Conservation (phyloP, 1,140 invertebrate genomes). For the Pteromalus puparum region DNA sequence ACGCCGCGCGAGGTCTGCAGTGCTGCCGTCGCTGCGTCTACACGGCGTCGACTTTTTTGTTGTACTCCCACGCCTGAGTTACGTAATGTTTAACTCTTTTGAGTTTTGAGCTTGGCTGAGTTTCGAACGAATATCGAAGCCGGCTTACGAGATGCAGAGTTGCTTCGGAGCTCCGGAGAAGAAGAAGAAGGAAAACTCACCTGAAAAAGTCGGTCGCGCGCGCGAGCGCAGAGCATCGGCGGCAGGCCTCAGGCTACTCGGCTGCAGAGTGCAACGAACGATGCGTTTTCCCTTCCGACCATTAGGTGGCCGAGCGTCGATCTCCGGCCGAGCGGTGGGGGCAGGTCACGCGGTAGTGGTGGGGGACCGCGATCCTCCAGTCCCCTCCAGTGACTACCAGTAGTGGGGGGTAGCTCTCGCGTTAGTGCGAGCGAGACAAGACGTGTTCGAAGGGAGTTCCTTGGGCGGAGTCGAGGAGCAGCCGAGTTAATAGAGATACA, state of each 20-base stretch:
- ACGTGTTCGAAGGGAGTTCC: constrained; percentile 13
- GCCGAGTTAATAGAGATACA: constrained; percentile 75
- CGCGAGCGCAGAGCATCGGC: too few relatives aligned
- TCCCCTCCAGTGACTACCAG: neutral
- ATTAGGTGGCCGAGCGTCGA: neutral
- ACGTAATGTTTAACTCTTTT: neutral
- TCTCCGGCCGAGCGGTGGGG: constrained; percentile 18
- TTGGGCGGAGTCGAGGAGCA: constrained; percentile 65
- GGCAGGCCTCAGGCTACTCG: neutral
- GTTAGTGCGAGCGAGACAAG: constrained; percentile 24
- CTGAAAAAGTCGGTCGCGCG: neutral
- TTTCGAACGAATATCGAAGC: neutral
- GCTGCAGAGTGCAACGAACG: constrained; percentile 25
- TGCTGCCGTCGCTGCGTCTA: neutral
- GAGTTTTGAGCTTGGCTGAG: neutral
- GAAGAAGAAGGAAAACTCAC: neutral
- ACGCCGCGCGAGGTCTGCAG: neutral
- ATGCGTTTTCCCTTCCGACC: neutral
- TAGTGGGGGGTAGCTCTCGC: constrained; percentile 21
- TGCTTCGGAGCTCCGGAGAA: too few relatives aligned
- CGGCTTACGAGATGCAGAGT: too few relatives aligned
- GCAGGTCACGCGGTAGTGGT: neutral
- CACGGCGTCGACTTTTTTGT: neutral
- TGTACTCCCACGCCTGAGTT: neutral
- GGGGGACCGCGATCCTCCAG: neutral